Evolutionary conservation across 2,113 vertebrate genomes (phyloP).

Genomic region (Crotalus tigris): DNA sequence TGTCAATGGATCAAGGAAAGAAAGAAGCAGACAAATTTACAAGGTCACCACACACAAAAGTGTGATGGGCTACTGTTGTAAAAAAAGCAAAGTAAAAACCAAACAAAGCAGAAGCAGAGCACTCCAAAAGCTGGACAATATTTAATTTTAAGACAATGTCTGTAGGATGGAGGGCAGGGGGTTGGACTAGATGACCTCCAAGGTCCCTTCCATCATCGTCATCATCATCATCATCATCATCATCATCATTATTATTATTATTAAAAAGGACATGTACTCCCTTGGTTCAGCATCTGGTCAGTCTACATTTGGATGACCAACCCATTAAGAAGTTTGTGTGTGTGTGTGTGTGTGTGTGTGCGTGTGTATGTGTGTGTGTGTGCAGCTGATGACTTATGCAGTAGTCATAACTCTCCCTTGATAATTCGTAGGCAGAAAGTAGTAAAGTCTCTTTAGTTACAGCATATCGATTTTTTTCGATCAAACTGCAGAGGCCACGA

Average conservation of each 20-base stretch:
- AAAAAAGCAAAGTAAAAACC: neutral
- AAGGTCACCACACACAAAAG: neutral
- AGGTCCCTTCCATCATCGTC: too few species aligned
- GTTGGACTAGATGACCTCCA: too few species aligned
- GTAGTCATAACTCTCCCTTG: neutral
- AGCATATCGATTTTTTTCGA: conserved; percentile 17
- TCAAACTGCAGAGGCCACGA: conserved; percentile 17
- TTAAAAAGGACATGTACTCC: neutral
- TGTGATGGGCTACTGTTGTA: neutral
- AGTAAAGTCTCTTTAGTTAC: conserved; percentile 36
- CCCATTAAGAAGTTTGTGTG: neutral
- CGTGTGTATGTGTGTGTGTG: neutral
- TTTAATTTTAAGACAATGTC: neutral
- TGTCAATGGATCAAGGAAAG: neutral
- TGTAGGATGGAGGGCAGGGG: neutral
- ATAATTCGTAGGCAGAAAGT: conserved; percentile 8
- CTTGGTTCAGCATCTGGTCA: neutral
- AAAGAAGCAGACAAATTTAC: neutral
- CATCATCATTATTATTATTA: too few species aligned
- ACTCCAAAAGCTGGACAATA: neutral
- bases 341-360: fast-evolving
- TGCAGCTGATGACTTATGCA: neutral
- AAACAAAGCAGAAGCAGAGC: neutral
- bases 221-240: too few species aligned
- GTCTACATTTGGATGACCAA: neutral